Evolutionary conservation across 2,797 vertebrate species (phyloP).

Genomic region (Alca torda): DNA sequence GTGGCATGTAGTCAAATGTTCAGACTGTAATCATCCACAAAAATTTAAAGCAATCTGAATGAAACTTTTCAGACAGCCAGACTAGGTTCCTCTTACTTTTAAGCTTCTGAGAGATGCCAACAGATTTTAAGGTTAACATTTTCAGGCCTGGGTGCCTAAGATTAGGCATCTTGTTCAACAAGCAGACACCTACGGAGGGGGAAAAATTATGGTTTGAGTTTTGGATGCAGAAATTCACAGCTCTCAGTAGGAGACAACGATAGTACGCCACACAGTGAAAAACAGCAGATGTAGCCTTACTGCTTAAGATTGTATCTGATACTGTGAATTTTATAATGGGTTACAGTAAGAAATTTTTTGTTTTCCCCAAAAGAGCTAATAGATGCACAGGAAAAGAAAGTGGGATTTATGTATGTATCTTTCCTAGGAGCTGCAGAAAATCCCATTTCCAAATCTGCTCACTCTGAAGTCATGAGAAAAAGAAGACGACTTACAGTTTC

Average conservation of each 20-base stretch:
- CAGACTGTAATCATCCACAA: conserved; percentile 46
- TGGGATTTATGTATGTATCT: background rate
- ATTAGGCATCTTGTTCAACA: background rate
- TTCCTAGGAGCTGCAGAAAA: background rate
- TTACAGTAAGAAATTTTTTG: background rate
- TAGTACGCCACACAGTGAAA: background rate
- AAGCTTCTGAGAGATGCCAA: conserved; percentile 18
- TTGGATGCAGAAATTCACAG: background rate
- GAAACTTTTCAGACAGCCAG: conserved; percentile 54
- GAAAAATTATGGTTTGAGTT: background rate
- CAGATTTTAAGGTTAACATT: background rate
- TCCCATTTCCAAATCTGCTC: background rate
- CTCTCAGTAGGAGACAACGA: background rate
- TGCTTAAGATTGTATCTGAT: background rate
- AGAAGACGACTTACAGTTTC: background rate
- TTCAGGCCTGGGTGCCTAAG: background rate
- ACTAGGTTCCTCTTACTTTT: conserved; percentile 16
- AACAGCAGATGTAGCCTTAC: background rate
- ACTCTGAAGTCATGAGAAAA: background rate
- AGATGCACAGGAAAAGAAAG: background rate
- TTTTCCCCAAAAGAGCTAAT: background rate
- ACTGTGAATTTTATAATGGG: background rate
- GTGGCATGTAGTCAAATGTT: conserved; percentile 61
- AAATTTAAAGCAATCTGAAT: conserved; percentile 58
- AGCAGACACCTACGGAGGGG: background rate